These are phyloP conservation scores for Sylvicapra grimmia DNA, from an alignment of 2,113 vertebrate species.

Conservation along the genomic window DNA sequence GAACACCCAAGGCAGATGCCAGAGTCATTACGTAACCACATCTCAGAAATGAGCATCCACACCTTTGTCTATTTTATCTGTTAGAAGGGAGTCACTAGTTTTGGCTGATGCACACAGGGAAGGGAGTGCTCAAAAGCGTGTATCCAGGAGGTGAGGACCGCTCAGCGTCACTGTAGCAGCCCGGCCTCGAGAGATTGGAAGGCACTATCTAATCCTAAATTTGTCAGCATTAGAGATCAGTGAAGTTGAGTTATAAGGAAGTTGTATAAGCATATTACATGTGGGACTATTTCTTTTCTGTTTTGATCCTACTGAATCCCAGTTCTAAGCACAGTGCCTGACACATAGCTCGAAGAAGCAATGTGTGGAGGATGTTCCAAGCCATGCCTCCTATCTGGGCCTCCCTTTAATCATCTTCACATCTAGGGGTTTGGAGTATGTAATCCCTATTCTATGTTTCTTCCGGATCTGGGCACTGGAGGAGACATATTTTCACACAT, in stretches of 20 bases:
- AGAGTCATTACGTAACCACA: not conserved
- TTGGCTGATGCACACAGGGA: not conserved
- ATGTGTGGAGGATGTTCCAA: fast-evolving
- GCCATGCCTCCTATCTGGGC: too few species aligned
- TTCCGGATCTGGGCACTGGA: not conserved
- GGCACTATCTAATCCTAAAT: not conserved
- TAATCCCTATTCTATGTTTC: not conserved
- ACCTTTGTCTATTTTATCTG: not conserved
- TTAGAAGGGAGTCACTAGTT: not conserved
- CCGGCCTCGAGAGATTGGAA: too few species aligned
- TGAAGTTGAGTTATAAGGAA: not conserved
- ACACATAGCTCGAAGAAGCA: not conserved
- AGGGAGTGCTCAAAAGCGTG: not conserved
- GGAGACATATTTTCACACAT: not conserved
- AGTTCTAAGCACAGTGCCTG: not conserved
- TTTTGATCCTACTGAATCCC: not conserved
- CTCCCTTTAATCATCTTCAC: not conserved
- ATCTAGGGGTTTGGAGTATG: too few species aligned
- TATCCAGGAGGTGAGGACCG: not conserved
- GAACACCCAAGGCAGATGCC: not conserved
- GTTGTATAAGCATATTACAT: not conserved
- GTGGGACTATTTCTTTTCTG: not conserved
- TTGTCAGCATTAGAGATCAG: not conserved
- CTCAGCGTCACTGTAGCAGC: not conserved
- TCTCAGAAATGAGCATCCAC: not conserved